Evolutionary conservation across 2,797 vertebrate genomes (phyloP), one percentile per base, ranked within the genome.

Genomic region (Bradypus variegatus): DNA sequence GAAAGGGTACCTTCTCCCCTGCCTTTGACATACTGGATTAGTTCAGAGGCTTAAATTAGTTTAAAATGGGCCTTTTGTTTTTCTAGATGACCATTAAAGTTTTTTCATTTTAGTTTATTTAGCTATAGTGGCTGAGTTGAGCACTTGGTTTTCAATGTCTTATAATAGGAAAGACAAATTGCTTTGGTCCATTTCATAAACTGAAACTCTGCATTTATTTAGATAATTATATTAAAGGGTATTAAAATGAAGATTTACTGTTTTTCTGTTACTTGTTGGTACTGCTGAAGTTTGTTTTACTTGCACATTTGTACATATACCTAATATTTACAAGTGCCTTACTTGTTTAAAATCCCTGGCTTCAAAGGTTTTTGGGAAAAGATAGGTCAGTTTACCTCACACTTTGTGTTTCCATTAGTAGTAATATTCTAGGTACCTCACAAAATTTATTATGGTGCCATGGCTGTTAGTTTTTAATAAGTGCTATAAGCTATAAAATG

Each of bases 241-340:
- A 94, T 88, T 95, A 87, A 96, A 95, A 92, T 87, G 94, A 94
- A 95, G 95, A 78, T 75, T 88, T 92, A 86, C 82, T 94, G 73
- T 85, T 90, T 91, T 80, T 96, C 85, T 82, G 79, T 94, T 92
- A 92, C 81, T 94, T 92, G 86, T 64, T 95, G 95, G 90, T 95
- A 94, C 94, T 94, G 94, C 86, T 95, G 8, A 92, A 93, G 84
- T 95, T 94, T 95, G 92, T 95, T 96, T 95, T 90, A 92, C 94
- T 94, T 96, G 94, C 94, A 94, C 91, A 92, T 94, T 95, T 94
- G 95, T 96, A 94, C 62, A 88, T 93, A 95, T 4, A 94, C 86
- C 83, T 94, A 94, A 92, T 96, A 93, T 96, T 97, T 97, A 97
- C 67, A 98, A 97, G 97, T 97, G 97, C 97, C 41, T 41, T 41